These are phyloP conservation scores for Pseudomugil gertrudae DNA, from an alignment of 2,797 vertebrate species.

Conservation along the genomic window DNA sequence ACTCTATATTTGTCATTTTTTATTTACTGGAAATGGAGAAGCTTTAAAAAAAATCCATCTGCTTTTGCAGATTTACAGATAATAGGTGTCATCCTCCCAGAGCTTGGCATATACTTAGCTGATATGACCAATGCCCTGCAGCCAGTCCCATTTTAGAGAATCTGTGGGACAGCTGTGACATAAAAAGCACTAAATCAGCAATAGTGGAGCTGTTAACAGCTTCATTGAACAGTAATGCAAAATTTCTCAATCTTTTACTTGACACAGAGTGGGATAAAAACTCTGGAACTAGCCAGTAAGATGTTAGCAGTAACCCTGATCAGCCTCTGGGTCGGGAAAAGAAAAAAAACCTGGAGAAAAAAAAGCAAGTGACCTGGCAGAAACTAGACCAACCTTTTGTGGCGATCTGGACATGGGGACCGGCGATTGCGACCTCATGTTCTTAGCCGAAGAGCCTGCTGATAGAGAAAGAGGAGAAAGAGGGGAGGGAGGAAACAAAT, in stretches of 20 bases:
- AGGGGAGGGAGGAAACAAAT: slow-evolving; percentile 11
- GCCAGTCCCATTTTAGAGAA: slow-evolving; percentile 20
- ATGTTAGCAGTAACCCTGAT: slow-evolving; percentile 19
- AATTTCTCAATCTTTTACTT: slow-evolving; percentile 33
- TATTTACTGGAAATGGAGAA: slow-evolving; percentile 12
- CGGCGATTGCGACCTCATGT: slow-evolving; percentile 88
- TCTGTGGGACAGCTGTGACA: slow-evolving; percentile 44
- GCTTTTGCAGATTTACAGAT: slow-evolving; percentile 20
- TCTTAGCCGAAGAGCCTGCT: slow-evolving; percentile 93
- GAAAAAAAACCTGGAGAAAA: background rate
- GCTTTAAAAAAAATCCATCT: slow-evolving; percentile 20
- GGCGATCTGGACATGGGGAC: slow-evolving; percentile 92
- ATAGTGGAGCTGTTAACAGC: slow-evolving; percentile 44
- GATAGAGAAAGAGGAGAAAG: slow-evolving; percentile 61
- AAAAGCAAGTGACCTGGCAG: background rate
- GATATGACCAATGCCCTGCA: slow-evolving; percentile 38
- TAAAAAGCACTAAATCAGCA: slow-evolving; percentile 64
- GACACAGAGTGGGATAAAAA: slow-evolving; percentile 57
- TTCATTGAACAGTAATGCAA: slow-evolving; percentile 61
- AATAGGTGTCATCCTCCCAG: slow-evolving; percentile 18
- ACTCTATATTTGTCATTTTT: slow-evolving; percentile 28
- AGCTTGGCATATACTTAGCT: slow-evolving; percentile 35
- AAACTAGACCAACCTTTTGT: slow-evolving; percentile 87
- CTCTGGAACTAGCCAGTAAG: slow-evolving; percentile 40
- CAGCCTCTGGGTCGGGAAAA: slow-evolving; percentile 3